phyloP scores from a whole-genome alignment of 2,888 invertebrate species.

The Dolomedes plantarius region DNA sequence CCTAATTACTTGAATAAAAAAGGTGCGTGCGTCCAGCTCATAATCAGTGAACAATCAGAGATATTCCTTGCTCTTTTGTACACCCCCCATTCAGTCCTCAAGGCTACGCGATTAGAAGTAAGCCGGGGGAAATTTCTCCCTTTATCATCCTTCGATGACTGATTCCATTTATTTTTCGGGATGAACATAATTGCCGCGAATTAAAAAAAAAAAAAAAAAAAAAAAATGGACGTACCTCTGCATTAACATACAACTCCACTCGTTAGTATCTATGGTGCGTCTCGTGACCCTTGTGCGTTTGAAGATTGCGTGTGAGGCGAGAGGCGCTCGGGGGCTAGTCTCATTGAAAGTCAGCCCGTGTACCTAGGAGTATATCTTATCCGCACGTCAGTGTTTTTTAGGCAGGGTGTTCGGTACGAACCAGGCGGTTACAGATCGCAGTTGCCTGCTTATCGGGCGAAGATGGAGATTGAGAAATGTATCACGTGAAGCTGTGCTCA shows the following conservation, averaged over 20 bases:
- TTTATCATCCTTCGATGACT: not conserved
- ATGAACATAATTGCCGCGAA: slow-evolving; percentile 2
- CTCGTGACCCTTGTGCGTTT: slow-evolving; percentile 4
- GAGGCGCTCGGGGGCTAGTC: not conserved
- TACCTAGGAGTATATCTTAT: not conserved
- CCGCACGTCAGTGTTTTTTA: not conserved
- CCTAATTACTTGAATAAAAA: not conserved
- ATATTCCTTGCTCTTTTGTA: not conserved
- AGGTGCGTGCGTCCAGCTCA: not conserved
- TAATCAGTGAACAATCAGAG: no score
- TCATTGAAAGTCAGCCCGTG: slow-evolving; percentile 16
- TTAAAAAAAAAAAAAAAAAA: no score
- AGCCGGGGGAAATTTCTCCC: no score
- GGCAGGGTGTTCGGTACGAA: not conserved
- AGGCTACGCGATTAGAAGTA: not conserved
- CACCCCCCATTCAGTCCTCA: not conserved
- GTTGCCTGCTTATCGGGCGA: slow-evolving; percentile 29
- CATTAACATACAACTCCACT: slow-evolving; percentile 11
- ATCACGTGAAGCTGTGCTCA: no score
- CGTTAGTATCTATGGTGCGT: not conserved
- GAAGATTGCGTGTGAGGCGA: slow-evolving; percentile 3
- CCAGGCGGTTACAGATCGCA: not conserved
- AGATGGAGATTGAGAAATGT: no score
- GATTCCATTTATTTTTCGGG: slow-evolving; percentile 4
- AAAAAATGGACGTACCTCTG: not conserved